Conservation (phyloP, 2,113 vertebrate species). For the Dicrurus megarhynchus region DNA sequence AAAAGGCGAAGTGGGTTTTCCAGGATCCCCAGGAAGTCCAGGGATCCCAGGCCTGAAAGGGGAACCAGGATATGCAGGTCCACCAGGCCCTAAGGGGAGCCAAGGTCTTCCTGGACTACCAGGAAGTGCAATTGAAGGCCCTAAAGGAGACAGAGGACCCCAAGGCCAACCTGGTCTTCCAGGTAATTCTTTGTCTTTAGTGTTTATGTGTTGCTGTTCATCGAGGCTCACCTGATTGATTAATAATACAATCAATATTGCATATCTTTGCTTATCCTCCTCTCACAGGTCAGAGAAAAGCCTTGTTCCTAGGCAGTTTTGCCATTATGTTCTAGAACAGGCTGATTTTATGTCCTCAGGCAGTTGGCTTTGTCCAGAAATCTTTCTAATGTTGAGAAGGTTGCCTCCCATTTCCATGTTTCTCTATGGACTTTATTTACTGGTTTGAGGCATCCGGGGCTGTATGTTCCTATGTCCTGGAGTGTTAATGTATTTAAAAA, state of each 20-base stretch:
- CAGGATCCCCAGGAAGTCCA: slow-evolving; percentile 86
- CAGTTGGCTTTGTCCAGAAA: neutral
- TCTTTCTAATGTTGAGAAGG: neutral
- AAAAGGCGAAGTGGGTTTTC: slow-evolving; percentile 86
- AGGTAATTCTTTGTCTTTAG: slow-evolving; percentile 73
- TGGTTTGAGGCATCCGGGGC: neutral
- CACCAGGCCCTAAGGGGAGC: slow-evolving; percentile 78
- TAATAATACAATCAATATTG: neutral
- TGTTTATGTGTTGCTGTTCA: neutral
- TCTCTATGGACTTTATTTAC: neutral
- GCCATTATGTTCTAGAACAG: neutral
- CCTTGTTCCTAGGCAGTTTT: neutral
- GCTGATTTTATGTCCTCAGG: neutral
- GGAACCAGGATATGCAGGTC: slow-evolving; percentile 83
- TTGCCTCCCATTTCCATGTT: neutral
- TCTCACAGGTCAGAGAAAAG: neutral
- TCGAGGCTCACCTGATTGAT: neutral
- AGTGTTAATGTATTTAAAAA: neutral
- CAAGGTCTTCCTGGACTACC: slow-evolving; percentile 81
- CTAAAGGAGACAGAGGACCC: slow-evolving; percentile 89
- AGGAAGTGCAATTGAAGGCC: slow-evolving; percentile 81
- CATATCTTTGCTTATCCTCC: neutral
- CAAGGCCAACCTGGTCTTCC: slow-evolving; percentile 80
- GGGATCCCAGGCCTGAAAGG: slow-evolving; percentile 91
- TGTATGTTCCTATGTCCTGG: neutral